A percentile compares a stretch with the other conserved stretches of the same genome.
Conservation (phyloP, 2,888 invertebrate genomes). For the Phania funesta region DNA sequence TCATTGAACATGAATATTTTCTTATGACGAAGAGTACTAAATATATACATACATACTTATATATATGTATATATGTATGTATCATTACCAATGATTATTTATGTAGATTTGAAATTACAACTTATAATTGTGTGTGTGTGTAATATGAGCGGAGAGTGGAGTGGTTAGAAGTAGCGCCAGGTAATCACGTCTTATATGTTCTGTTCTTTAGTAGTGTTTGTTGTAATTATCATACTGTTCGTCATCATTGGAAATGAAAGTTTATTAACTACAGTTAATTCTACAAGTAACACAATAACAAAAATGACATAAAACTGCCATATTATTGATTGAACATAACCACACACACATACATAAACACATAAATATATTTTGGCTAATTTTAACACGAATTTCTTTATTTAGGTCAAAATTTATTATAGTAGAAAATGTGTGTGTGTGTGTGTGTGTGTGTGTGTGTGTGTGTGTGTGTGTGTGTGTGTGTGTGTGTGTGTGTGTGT, state of each 20-base stretch:
- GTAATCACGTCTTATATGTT: conserved; percentile 47
- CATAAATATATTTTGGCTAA: conserved; percentile 12
- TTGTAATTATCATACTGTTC: conserved; percentile 19
- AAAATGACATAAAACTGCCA: not conserved
- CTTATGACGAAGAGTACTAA: too few relatives aligned
- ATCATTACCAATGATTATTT: too few relatives aligned
- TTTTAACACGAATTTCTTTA: conserved; percentile 24
- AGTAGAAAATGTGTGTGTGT: too few relatives aligned
- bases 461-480: too few relatives aligned
- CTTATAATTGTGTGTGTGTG: not conserved
- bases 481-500: too few relatives aligned
- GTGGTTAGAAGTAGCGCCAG: conserved; percentile 20
- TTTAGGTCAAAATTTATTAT: not conserved
- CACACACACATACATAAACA: not conserved
- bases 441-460: too few relatives aligned
- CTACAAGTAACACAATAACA: not conserved
- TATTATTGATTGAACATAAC: not conserved
- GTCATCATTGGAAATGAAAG: conserved; percentile 74
- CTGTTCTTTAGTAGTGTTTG: conserved; percentile 1
- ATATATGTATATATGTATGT: too few relatives aligned
- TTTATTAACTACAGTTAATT: conserved; percentile 67
- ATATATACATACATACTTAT: too few relatives aligned
- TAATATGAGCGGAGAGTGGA: not conserved
- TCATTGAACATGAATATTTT: too few relatives aligned
- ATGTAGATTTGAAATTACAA: not conserved